A percentile compares a stretch with the other conserved stretches of the same genome.
Conservation (phyloP, 2,113 vertebrate genomes). For the western clawed frog (Xenopus tropicalis) region UCB_Xtro_10.0 CM004447.2:103960501-103961000, state of each 20-base stretch:
- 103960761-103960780: no score
- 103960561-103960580: conserved; percentile 69
- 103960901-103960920: not conserved
- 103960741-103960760: no score
- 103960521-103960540: conserved; percentile 85
- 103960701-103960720: no score
- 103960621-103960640: conserved; percentile 39
- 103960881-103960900: no score
- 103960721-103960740: no score
- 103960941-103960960: conserved; percentile 48
- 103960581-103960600: conserved; percentile 47
- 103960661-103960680: not conserved
- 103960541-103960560: conserved; percentile 78
- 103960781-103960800: no score
- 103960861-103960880: no score
- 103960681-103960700: not conserved
- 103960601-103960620: conserved; percentile 17
- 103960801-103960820: no score
- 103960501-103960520: conserved; percentile 86
- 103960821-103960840: no score
- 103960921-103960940: not conserved
- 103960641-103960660: not conserved
- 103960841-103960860: no score
- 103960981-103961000: conserved; percentile 63
- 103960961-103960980: conserved; percentile 70